Base-by-base conservation (phyloP, 2,797 vertebrate species). In the Aulostomus chinensis region DNA sequence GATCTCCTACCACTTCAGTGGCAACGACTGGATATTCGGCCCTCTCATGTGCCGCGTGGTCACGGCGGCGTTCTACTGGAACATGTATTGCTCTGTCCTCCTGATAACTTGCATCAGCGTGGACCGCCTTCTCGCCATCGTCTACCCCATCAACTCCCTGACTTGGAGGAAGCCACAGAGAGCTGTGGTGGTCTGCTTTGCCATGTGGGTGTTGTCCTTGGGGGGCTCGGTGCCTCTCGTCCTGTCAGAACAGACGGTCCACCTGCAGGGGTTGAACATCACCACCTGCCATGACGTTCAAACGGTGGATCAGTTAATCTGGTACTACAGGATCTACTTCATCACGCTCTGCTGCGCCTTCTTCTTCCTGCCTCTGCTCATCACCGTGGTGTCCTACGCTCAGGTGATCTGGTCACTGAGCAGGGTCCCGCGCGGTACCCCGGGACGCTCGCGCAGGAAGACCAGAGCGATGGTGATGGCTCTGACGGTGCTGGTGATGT, bases 11-110 rank as follows among this genome's bases (percentile, higher is more conserved):
- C 93, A 95, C 80, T 94, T 94, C 5, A 65, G 62, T 0, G 92
- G 94, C 34, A 95, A 92, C 1, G 0, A 98, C 55, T 98, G 96
- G 96, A 9, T 22, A 0, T 96, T 95, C 17, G 94, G 95, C 3
- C 25, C 86, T 0, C 2, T 49, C 0, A 78, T 92, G 90, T 98
- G 96, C 75, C 86, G 91, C 1, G 73, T 93, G 1, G 58, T 95
- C 66, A 96, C 91, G 0, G 91, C 91, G 0, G 90, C 91, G 0
- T 97, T 96, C 47, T 96, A 95, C 81, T 93, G 92, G 73, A 96
- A 97, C 85, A 97, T 98, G 95, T 94, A 96, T 14, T 93, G 94
- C 64, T 97, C 96, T 0, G 37, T 95, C 38, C 85, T 97, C 71
- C 90, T 98, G 41, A 93, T 95, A 58, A 91, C 92, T 0, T 92